A percentile compares a stretch with the other conserved stretches of the same genome.
Evolutionary conservation across 2,888 invertebrate genomes (phyloP).

Genomic region (Cactoblastis cactorum): DNA sequence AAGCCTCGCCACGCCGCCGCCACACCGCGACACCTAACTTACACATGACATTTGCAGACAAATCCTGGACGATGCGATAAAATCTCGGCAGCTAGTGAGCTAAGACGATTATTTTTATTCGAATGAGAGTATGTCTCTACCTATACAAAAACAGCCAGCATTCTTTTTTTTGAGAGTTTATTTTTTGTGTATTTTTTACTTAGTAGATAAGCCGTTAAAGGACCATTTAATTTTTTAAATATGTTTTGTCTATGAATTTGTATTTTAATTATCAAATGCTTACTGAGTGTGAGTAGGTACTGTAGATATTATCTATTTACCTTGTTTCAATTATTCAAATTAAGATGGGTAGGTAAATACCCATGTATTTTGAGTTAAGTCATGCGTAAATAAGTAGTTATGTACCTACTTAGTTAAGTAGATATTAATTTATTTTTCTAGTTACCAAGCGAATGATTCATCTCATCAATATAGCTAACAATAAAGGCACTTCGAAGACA

Average conservation of each 20-base stretch:
- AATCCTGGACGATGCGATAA: background rate
- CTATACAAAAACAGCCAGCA: no score
- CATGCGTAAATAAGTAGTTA: background rate
- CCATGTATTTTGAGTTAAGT: background rate
- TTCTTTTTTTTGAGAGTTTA: no score
- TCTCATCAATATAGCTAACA: background rate
- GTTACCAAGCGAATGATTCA: background rate
- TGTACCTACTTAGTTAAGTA: no score
- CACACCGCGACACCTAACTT: conserved; percentile 23
- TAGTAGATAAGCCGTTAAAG: no score
- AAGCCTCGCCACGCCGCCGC: conserved; percentile 44
- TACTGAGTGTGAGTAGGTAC: background rate
- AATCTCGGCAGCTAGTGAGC: background rate
- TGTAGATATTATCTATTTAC: background rate
- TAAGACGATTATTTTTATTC: background rate
- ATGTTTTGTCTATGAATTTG: no score
- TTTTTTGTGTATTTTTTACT: no score
- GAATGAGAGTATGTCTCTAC: no score
- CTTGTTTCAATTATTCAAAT: background rate
- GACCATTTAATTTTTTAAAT: no score
- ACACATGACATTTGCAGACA: conserved; percentile 10
- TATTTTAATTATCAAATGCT: no score
- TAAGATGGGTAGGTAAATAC: background rate
- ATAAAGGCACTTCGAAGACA: background rate
- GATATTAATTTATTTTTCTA: no score